Evolutionary conservation across 35 echinoderm and acorn worm genomes (phyloP).

Genomic region (Stichopus chloronotus): DNA sequence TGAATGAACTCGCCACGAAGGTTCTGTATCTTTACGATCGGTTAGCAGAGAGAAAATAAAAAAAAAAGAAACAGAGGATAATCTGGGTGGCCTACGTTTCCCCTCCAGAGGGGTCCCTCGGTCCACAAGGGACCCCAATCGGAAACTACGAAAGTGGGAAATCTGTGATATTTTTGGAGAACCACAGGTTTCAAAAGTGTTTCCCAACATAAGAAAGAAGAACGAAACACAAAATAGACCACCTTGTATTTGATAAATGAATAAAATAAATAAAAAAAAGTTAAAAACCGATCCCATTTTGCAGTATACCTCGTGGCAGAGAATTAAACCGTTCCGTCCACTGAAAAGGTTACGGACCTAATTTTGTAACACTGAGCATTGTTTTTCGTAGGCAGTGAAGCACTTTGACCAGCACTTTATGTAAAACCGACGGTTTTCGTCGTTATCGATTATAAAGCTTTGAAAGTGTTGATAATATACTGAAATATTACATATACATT

Average conservation of each 20-base stretch:
- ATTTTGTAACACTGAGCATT: too few species aligned
- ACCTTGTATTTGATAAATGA: not conserved
- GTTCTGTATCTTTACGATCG: not conserved
- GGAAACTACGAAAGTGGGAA: conserved; percentile 27
- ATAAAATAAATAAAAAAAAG: too few species aligned
- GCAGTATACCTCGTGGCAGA: too few species aligned
- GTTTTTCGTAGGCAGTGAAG: too few species aligned
- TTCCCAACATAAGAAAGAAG: not conserved
- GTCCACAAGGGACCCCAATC: conserved; percentile 18
- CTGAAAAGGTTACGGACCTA: not conserved
- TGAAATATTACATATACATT: too few species aligned
- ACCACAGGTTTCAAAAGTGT: not conserved
- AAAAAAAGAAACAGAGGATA: too few species aligned
- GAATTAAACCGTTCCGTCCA: not conserved
- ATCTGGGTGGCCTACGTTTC: conserved; percentile 28
- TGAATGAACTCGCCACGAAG: not conserved
- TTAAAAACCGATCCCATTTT: too few species aligned
- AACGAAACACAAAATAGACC: not conserved
- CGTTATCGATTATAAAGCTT: too few species aligned
- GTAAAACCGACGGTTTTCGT: too few species aligned
- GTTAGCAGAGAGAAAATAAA: not conserved
- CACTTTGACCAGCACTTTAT: too few species aligned
- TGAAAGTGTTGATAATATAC: too few species aligned
- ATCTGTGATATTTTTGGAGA: conserved; percentile 10
- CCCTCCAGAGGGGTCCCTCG: conserved; percentile 5